Evolutionary conservation across 2,888 invertebrate species (phyloP).

Genomic region (Eurois occulta): DNA sequence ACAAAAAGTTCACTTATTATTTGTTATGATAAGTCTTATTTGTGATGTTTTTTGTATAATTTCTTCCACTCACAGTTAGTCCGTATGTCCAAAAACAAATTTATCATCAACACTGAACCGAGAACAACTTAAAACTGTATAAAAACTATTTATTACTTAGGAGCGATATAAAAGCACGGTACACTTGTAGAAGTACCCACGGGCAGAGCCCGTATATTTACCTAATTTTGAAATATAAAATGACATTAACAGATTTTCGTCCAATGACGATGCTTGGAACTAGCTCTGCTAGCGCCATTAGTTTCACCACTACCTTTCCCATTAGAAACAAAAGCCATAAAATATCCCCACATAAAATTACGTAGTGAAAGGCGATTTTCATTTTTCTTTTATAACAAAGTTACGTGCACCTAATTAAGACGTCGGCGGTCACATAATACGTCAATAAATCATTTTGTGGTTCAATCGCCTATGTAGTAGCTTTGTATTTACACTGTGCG

Average conservation of each 20-base stretch:
- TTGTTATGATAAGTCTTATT: too few relatives aligned
- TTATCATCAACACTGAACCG: too few relatives aligned
- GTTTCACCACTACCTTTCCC: not conserved
- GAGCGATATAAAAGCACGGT: too few relatives aligned
- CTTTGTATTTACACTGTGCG: slow-evolving; percentile 44
- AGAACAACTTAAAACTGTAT: too few relatives aligned
- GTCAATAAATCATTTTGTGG: slow-evolving; percentile 77
- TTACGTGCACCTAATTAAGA: slow-evolving; percentile 78
- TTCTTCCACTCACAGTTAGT: too few relatives aligned
- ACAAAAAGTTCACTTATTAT: too few relatives aligned
- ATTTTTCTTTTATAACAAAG: slow-evolving; percentile 48
- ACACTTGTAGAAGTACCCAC: too few relatives aligned
- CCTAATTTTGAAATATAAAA: not conserved
- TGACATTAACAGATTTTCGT: not conserved
- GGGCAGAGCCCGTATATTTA: too few relatives aligned
- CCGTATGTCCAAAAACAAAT: too few relatives aligned
- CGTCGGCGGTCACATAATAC: slow-evolving; percentile 76
- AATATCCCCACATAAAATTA: slow-evolving; percentile 43
- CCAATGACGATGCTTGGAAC: not conserved
- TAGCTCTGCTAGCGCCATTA: not conserved
- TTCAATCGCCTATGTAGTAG: slow-evolving; percentile 70
- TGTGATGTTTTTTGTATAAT: too few relatives aligned
- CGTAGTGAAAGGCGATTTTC: slow-evolving; percentile 49
- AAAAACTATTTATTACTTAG: too few relatives aligned
- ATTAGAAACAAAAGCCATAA: slow-evolving; percentile 30